Conservation (phyloP, 1,140 invertebrate genomes). For the Platyura marginata region DNA sequence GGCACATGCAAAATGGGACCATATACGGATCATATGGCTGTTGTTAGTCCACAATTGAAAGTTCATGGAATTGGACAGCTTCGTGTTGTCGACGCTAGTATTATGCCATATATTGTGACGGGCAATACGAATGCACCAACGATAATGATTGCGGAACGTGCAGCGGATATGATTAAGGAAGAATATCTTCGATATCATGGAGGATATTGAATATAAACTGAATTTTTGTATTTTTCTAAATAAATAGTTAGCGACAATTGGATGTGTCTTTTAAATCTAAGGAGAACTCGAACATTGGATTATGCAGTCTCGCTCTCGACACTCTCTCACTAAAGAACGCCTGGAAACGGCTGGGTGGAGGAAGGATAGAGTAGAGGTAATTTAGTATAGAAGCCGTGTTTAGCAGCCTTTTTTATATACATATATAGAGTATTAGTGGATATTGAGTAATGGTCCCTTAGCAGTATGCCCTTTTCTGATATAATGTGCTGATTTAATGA, state of each 20-base stretch:
- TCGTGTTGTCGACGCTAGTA: slow-evolving; percentile 48
- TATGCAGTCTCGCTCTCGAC: too few species aligned
- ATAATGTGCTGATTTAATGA: too few species aligned
- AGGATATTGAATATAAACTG: background rate
- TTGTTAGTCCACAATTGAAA: slow-evolving; percentile 36
- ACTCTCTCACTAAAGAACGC: too few species aligned
- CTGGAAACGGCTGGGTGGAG: too few species aligned
- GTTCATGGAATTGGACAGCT: slow-evolving; percentile 38
- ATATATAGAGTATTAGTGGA: too few species aligned
- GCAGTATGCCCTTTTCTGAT: too few species aligned
- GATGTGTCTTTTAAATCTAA: too few species aligned
- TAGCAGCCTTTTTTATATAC: too few species aligned
- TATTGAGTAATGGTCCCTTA: too few species aligned
- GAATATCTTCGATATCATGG: slow-evolving; percentile 24
- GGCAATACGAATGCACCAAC: slow-evolving; percentile 52
- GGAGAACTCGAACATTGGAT: too few species aligned
- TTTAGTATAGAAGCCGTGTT: too few species aligned
- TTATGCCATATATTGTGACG: slow-evolving; percentile 47
- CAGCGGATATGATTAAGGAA: slow-evolving; percentile 42
- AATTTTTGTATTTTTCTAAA: background rate
- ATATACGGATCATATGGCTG: slow-evolving; percentile 29
- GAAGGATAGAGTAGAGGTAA: background rate
- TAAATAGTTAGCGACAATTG: background rate
- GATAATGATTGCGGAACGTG: slow-evolving; percentile 52
- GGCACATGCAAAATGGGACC: slow-evolving; percentile 48